Evolutionary conservation across 2,113 vertebrate species (phyloP).

Genomic region (Takifugu flavidus): DNA sequence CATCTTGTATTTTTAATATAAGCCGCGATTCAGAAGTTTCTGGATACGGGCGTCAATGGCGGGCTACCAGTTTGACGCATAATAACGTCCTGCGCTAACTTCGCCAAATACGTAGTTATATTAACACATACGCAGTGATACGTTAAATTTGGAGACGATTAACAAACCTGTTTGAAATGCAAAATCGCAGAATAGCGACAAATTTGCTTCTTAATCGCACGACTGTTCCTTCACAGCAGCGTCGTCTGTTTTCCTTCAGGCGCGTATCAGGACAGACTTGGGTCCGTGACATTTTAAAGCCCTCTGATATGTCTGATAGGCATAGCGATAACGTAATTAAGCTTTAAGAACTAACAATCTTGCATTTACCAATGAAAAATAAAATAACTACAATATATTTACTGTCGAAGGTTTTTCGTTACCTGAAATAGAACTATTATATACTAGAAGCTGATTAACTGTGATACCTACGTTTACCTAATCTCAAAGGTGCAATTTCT

Average conservation of each 20-base stretch:
- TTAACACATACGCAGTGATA: not conserved
- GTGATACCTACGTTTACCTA: no score
- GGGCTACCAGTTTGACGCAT: slow-evolving; percentile 46
- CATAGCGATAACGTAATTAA: not conserved
- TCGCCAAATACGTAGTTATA: not conserved
- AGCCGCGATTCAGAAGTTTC: slow-evolving; percentile 33
- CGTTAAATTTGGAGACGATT: fast-evolving
- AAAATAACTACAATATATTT: no score
- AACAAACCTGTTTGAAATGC: slow-evolving; percentile 30
- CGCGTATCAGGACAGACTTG: slow-evolving; percentile 29
- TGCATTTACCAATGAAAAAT: not conserved
- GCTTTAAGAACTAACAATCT: not conserved
- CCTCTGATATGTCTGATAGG: not conserved
- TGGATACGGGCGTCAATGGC: slow-evolving; percentile 37
- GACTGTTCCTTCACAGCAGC: slow-evolving; percentile 15
- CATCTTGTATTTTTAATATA: not conserved
- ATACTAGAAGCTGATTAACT: no score
- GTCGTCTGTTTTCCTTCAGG: slow-evolving; percentile 64
- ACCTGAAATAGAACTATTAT: no score
- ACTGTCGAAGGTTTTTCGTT: no score
- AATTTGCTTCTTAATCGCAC: not conserved
- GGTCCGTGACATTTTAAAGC: fast-evolving
- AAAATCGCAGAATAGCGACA: not conserved
- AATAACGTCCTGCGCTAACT: slow-evolving; percentile 27
- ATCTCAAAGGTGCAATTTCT: no score